Percentiles rank a stretch among this genome's conserved stretches.
phyloP scores from a whole-genome alignment of 2,797 vertebrate species.

The Uromys caudimaculatus region DNA sequence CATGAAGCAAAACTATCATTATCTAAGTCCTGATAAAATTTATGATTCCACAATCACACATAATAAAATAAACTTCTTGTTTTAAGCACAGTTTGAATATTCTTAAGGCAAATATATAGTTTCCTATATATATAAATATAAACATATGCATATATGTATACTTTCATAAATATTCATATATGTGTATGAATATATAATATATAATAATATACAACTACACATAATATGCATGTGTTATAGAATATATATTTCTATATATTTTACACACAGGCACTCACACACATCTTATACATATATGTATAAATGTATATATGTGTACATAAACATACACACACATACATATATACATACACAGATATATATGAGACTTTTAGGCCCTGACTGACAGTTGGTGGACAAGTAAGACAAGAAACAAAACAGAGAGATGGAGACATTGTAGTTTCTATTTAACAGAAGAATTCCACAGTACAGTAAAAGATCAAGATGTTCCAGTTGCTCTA shows the following conservation, averaged over 20 bases:
- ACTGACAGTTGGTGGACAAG: background rate
- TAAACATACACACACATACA: background rate
- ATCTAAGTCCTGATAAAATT: background rate
- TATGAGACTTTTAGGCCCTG: background rate
- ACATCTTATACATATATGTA: background rate
- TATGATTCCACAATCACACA: background rate
- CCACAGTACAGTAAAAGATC: too few relatives aligned
- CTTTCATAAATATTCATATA: too few relatives aligned
- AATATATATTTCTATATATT: background rate
- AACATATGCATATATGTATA: too few relatives aligned
- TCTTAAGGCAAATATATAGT: background rate
- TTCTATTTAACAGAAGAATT: background rate
- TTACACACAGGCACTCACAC: background rate
- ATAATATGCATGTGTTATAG: too few relatives aligned
- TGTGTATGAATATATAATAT: too few relatives aligned
- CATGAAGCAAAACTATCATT: background rate
- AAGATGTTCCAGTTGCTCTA: background rate
- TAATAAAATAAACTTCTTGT: background rate
- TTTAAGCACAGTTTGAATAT: background rate
- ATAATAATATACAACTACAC: background rate
- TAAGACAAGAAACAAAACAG: background rate
- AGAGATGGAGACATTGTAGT: background rate
- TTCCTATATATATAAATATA: too few relatives aligned
- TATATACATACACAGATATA: background rate
- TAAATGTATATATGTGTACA: too few relatives aligned